A percentile compares a stretch with the other conserved stretches of the same genome.
Evolutionary conservation across 1,140 invertebrate genomes (phyloP).

Genomic region (Ips typographus): DNA sequence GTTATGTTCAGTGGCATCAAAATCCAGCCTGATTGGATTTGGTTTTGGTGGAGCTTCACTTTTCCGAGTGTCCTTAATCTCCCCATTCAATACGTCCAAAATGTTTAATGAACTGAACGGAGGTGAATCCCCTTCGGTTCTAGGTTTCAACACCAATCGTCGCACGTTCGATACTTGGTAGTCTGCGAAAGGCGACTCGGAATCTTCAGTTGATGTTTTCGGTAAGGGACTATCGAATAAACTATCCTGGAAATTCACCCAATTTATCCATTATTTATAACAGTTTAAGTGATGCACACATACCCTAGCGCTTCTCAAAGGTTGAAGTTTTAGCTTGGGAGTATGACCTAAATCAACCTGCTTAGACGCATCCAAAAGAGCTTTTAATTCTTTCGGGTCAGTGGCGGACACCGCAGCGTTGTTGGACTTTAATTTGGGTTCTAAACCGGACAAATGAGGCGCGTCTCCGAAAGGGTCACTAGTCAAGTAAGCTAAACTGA

Average conservation of each 20-base stretch:
- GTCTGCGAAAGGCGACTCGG: conserved; percentile 20
- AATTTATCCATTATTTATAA: neutral
- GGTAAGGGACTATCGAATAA: conserved; percentile 33
- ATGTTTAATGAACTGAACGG: conserved; percentile 25
- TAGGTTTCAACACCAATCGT: conserved; percentile 30
- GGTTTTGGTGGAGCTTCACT: neutral
- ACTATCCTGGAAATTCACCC: conserved; percentile 36
- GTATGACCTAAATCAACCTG: conserved; percentile 34
- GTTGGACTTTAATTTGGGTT: conserved; percentile 34
- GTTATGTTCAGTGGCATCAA: conserved; percentile 26
- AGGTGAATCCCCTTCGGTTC: conserved; percentile 3
- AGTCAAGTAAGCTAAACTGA: conserved; percentile 38
- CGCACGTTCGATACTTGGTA: conserved; percentile 34
- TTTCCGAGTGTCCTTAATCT: conserved; percentile 22
- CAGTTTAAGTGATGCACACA: conserved; percentile 11
- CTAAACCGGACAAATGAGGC: conserved; percentile 40
- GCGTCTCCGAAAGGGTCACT: conserved; percentile 43
- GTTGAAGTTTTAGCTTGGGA: conserved; percentile 36
- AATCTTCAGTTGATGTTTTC: conserved; percentile 6
- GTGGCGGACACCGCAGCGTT: conserved; percentile 35
- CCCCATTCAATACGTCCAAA: conserved; percentile 23
- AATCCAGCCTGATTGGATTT: conserved; percentile 25
- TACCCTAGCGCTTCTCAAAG: conserved; percentile 37
- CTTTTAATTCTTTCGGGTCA: conserved; percentile 42
- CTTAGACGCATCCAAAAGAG: conserved; percentile 41